A percentile compares a stretch with the other conserved stretches of the same genome.
Evolutionary conservation across 2,113 vertebrate species (phyloP).

Genomic region (Brachypteracias leptosomus): DNA sequence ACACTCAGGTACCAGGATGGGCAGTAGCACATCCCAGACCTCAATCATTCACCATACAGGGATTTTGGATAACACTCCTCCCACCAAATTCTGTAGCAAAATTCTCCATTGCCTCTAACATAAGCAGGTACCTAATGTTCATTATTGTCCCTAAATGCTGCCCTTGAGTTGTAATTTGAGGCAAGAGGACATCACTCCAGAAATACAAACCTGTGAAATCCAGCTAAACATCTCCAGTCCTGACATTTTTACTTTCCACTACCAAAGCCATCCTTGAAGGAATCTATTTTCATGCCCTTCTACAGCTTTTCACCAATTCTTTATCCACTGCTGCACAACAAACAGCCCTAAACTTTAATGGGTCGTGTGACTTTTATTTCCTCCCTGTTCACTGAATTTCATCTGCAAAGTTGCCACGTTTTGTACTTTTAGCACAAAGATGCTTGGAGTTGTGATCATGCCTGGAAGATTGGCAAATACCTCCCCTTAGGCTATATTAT

Average conservation of each 20-base stretch:
- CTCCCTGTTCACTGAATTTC: not conserved
- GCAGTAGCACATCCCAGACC: not conserved
- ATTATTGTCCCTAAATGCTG: not conserved
- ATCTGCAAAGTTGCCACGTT: constrained; percentile 12
- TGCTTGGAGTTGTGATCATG: constrained; percentile 21
- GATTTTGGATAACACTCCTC: not conserved
- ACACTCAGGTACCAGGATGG: not conserved
- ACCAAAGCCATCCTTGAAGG: constrained; percentile 15
- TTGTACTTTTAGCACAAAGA: constrained; percentile 11
- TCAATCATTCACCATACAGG: not conserved
- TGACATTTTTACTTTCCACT: not conserved
- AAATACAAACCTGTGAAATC: constrained; percentile 22
- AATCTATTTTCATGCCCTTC: constrained; percentile 21
- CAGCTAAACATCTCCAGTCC: not conserved
- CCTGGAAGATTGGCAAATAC: constrained; percentile 26
- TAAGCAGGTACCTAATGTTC: not conserved
- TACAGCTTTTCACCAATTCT: not conserved
- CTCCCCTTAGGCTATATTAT: constrained; percentile 17
- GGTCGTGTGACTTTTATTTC: constrained; percentile 36
- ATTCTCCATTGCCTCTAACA: too few relatives aligned
- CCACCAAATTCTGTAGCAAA: not conserved
- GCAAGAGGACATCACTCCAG: not conserved
- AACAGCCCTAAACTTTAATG: constrained; percentile 40
- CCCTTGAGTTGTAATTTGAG: not conserved
- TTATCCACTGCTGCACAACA: not conserved